phyloP scores from a whole-genome alignment of 1,140 invertebrate genomes.

The Papilio aristodemus region DNA sequence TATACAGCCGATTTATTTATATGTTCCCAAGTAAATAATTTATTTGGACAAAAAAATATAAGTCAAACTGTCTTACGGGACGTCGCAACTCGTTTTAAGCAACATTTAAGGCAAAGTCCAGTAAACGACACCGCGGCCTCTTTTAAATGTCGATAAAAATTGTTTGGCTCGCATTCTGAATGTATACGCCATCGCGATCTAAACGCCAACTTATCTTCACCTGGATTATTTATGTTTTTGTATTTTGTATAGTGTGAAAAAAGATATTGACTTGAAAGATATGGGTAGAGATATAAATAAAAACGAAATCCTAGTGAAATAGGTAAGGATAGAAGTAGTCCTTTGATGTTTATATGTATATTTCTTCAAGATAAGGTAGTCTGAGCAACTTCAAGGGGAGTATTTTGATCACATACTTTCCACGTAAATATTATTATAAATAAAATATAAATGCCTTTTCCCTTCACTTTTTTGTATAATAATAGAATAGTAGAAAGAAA shows the following conservation, averaged over 20 bases:
- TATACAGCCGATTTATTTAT: neutral
- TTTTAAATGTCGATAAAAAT: conserved; percentile 23
- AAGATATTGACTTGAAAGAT: neutral
- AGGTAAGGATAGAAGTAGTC: too few species aligned
- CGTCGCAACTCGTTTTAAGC: conserved; percentile 11
- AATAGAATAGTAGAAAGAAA: too few species aligned
- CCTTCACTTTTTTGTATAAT: too few species aligned
- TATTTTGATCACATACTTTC: too few species aligned
- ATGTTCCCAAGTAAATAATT: neutral
- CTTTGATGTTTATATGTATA: too few species aligned
- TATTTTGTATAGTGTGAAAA: neutral
- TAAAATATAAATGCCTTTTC: too few species aligned
- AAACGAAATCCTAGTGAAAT: too few species aligned
- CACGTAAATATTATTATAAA: too few species aligned
- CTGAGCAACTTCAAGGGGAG: too few species aligned
- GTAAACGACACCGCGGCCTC: conserved; percentile 11
- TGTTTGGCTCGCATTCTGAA: conserved; percentile 14
- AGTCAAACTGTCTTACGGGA: neutral
- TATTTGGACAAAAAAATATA: conserved; percentile 4
- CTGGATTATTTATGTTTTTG: neutral
- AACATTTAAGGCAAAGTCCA: conserved; percentile 20
- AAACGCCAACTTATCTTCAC: neutral
- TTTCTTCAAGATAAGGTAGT: too few species aligned
- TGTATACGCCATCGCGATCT: conserved; percentile 12
- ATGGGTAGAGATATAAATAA: too few species aligned